Percentiles rank a stretch among this genome's conserved stretches.
Conservation (phyloP, 1,140 invertebrate species). For the Lithobius niger region DNA sequence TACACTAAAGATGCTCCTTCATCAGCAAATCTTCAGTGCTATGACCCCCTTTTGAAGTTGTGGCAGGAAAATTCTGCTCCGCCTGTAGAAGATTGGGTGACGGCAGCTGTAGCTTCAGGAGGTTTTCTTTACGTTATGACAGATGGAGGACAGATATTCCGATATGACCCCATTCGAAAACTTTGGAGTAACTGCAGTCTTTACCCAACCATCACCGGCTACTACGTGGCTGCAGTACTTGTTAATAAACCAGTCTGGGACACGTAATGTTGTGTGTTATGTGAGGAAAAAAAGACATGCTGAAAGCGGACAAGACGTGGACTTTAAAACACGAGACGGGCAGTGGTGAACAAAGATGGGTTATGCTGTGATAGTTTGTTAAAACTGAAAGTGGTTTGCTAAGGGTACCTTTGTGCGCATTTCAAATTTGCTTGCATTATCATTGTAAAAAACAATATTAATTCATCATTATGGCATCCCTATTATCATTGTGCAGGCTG, state of each 20-base stretch:
- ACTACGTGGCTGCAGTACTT: conserved; percentile 4
- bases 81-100: background rate
- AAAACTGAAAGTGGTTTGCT: no score
- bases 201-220: background rate
- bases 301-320: no score
- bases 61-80: background rate
- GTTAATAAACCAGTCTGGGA: background rate
- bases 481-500: no score
- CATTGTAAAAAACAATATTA: no score
- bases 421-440: no score
- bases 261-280: no score
- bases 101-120: background rate
- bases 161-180: background rate
- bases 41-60: background rate
- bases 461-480: no score
- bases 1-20: background rate
- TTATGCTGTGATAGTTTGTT: no score
- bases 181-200: background rate
- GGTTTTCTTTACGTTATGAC: background rate
- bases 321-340: no score
- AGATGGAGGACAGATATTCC: conserved; percentile 1
- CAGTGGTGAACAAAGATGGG: no score
- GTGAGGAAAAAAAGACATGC: no score
- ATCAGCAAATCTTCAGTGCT: background rate
- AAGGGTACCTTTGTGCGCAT: no score